A percentile compares a stretch with the other conserved stretches of the same genome.
Conservation (phyloP, 2,888 invertebrate species). For the Scaeva pyrastri region DNA sequence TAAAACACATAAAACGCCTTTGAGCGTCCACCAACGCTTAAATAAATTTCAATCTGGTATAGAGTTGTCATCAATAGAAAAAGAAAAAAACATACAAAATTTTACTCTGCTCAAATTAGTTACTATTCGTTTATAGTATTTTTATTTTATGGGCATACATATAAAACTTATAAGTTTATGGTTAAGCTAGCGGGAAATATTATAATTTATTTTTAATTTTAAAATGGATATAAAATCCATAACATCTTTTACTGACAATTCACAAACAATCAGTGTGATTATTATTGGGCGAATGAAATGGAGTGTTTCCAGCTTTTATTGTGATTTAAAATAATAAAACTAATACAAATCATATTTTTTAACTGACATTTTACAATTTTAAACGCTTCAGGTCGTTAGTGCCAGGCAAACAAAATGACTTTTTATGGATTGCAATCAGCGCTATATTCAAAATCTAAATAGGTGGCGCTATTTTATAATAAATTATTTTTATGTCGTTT, state of each 20-base stretch:
- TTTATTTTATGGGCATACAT: background rate
- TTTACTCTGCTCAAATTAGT: background rate
- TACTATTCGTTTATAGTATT: background rate
- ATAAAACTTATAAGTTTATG: too few species aligned
- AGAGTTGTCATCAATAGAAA: background rate
- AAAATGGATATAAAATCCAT: background rate
- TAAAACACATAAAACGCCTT: background rate
- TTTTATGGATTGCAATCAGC: background rate
- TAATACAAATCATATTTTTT: slow-evolving; percentile 1
- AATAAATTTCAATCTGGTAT: background rate
- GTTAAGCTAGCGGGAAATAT: background rate
- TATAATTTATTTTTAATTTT: background rate
- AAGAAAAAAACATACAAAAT: background rate
- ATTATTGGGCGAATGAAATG: slow-evolving; percentile 4
- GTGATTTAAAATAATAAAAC: background rate
- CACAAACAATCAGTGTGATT: background rate
- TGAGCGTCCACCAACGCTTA: slow-evolving; percentile 10
- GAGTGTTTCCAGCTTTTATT: too few species aligned
- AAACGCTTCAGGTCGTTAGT: background rate
- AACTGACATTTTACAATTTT: background rate
- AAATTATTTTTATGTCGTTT: background rate
- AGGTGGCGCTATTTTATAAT: background rate
- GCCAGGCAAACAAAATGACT: background rate
- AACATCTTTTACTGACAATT: background rate
- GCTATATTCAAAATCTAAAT: background rate